Base-by-base conservation (phyloP, 2,113 vertebrate genomes). In the Atherinomorus stipes region DNA sequence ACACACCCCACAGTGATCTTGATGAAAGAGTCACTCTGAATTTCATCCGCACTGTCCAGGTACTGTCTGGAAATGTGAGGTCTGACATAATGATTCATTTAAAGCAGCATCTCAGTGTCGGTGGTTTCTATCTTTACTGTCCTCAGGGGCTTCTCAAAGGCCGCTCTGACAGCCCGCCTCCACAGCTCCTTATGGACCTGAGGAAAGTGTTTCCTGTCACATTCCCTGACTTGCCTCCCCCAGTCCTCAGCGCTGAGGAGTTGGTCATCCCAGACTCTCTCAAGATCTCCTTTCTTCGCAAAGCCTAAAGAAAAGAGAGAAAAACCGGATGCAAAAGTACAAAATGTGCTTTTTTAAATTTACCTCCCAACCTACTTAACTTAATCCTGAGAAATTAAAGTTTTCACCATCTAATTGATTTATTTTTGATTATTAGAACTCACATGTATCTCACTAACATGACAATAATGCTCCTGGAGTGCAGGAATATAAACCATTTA, bases 1-100 rank as follows among this genome's bases (percentile, higher is more conserved):
- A 93, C 84, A 94, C 84, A 0, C 95, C 91, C 0, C 76, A 94
- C 45, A 61, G 83, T 0, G 95, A 94, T 74, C 77, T 91, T 0
- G 93, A 95, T 58, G 87, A 95, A 75, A 85, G 85, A 18, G 66
- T 94, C 66, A 93, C 93, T 0, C 75, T 95, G 42, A 84, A 85
- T 71, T 94, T 95, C 63, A 93, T 94, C 70, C 93, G 90, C 15
- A 85, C 44, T 0, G 87, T 94, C 0, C 94, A 94, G 95, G 95
- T 94, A 83, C 16, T 1, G 26, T 34, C n/a, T 16, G 11, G 23
- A 47, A 0, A 34, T 8, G 19, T 50, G 3, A 16, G 9, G 0
- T 61, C 34, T 40, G 12, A 40, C 28, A 19, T 25, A 9, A 57
- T 72, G 4, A 7, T 28, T 22, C 0, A 0, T 7, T 65, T 26